Conservation (phyloP, 2,113 vertebrate genomes). For the Astatoreochromis straeleni region DNA sequence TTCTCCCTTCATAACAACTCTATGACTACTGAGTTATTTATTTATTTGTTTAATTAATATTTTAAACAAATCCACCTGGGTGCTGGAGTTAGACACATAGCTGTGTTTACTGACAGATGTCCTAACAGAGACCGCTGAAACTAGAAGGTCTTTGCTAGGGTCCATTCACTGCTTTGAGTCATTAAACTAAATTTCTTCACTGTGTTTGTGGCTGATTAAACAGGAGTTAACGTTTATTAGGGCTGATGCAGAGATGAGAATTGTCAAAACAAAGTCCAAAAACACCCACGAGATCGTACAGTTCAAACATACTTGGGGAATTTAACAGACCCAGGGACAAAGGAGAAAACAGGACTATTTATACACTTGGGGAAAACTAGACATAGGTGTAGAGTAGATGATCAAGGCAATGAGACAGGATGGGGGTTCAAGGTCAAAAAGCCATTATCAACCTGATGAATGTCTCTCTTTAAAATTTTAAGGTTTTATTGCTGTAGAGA, state of each 20-base stretch:
- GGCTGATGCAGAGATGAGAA: not conserved
- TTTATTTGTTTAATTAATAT: not conserved
- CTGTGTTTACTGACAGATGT: not conserved
- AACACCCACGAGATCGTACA: not conserved
- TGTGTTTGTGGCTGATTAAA: not conserved
- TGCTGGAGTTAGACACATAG: not conserved
- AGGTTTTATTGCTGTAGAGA: not conserved
- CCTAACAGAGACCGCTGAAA: not conserved
- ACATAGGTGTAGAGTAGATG: not conserved
- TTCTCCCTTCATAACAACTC: not conserved
- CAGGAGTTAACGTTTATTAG: not conserved
- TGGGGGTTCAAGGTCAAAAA: not conserved
- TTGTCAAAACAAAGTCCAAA: not conserved
- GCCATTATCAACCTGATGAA: not conserved
- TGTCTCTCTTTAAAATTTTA: not conserved
- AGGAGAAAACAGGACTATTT: not conserved
- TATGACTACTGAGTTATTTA: not conserved
- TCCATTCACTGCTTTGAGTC: not conserved
- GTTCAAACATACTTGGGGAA: not conserved
- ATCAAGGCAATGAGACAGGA: not conserved
- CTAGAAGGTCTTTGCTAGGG: not conserved
- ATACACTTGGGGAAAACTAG: not conserved
- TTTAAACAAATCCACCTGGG: not conserved
- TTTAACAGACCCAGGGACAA: not conserved
- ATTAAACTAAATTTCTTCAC: not conserved